These are phyloP conservation scores for Dolichallabes microphthalmus DNA, from an alignment of 2,113 vertebrate species.

Conservation along the genomic window DNA sequence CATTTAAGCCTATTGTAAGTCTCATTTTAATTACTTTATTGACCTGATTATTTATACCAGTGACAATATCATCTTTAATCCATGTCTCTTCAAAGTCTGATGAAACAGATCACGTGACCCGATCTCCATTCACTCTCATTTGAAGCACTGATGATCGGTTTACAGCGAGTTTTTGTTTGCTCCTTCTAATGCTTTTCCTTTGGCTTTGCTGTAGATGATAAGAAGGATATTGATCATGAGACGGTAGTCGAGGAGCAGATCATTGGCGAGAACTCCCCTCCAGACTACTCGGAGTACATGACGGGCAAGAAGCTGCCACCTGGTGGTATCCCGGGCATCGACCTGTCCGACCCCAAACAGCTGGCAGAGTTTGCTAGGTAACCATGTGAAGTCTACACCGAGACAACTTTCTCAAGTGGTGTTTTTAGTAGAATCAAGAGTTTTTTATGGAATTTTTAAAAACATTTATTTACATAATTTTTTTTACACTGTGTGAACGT, in stretches of 20 bases:
- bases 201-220: slow-evolving; percentile 84
- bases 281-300: slow-evolving; percentile 98
- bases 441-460: too few species aligned
- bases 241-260: slow-evolving; percentile 93
- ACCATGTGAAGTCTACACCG: not conserved
- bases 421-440: too few species aligned
- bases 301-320: slow-evolving; percentile 98
- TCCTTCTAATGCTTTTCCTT: slow-evolving; percentile 14
- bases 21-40: not conserved
- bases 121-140: not conserved
- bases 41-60: not conserved
- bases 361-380: slow-evolving; percentile 98
- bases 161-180: not conserved
- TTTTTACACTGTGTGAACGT: not conserved
- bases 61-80: not conserved
- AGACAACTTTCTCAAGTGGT: not conserved
- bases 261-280: slow-evolving; percentile 94
- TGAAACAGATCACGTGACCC: not conserved
- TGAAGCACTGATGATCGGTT: not conserved
- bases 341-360: slow-evolving; percentile 96
- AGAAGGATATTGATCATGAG: slow-evolving; percentile 98
- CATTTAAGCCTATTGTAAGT: not conserved
- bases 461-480: too few species aligned
- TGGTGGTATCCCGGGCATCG: slow-evolving; percentile 95
- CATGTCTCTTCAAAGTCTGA: not conserved